These are phyloP conservation scores for Oxyteleia sp. DNA, from an alignment of 2,888 invertebrate species.

Conservation along the genomic window DNA sequence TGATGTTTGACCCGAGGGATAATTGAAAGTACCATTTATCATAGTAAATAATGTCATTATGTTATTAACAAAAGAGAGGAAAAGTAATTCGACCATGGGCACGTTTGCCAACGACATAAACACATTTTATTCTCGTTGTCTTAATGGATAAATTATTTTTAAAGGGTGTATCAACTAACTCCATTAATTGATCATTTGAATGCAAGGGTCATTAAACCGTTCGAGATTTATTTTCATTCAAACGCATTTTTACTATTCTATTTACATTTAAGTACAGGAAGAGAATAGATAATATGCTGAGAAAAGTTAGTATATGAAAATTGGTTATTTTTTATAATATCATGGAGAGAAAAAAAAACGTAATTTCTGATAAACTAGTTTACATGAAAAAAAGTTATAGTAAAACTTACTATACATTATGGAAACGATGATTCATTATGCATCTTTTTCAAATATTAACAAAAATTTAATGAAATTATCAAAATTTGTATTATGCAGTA, in stretches of 20 bases:
- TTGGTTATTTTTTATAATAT: too few relatives aligned
- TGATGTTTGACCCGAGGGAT: constrained; percentile 6
- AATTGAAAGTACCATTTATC: constrained; percentile 51
- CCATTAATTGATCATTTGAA: constrained; percentile 44
- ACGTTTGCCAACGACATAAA: constrained; percentile 16
- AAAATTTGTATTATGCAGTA: too few relatives aligned
- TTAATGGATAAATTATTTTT: constrained; percentile 58
- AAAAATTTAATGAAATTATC: too few relatives aligned
- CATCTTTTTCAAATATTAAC: too few relatives aligned
- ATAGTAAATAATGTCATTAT: constrained; percentile 58
- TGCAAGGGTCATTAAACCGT: constrained; percentile 47
- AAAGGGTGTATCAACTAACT: constrained; percentile 25
- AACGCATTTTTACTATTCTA: constrained; percentile 20
- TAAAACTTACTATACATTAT: too few relatives aligned
- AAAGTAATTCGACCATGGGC: constrained; percentile 35
- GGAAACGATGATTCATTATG: too few relatives aligned
- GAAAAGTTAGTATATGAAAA: too few relatives aligned
- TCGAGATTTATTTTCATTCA: constrained; percentile 34
- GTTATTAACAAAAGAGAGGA: constrained; percentile 48
- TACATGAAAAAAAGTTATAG: too few relatives aligned
- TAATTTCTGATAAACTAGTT: too few relatives aligned
- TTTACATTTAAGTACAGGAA: constrained; percentile 25
- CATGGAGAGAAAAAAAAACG: too few relatives aligned
- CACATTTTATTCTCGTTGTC: constrained; percentile 48
- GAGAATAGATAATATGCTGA: too few relatives aligned